These are phyloP conservation scores for Bugula neritina DNA, from an alignment of 2,888 invertebrate genomes.

Conservation along the genomic window DNA sequence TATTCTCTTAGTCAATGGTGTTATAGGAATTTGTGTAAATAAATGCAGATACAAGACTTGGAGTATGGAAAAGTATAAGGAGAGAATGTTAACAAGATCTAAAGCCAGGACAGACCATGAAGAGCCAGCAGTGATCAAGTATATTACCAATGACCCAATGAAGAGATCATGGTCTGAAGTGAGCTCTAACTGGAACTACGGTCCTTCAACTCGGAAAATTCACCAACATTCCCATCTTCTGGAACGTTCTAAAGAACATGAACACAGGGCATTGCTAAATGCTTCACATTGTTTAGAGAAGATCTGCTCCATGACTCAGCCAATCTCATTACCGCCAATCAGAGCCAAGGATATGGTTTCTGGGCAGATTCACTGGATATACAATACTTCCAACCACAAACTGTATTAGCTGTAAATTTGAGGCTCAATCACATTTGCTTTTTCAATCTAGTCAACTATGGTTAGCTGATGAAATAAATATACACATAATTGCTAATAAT, in stretches of 20 bases:
- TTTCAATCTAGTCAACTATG: too few relatives aligned
- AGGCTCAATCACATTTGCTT: too few relatives aligned
- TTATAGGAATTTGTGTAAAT: too few relatives aligned
- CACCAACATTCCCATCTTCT: not conserved
- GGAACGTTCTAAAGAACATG: not conserved
- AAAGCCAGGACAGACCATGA: not conserved
- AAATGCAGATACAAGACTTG: not conserved
- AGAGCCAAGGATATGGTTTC: not conserved
- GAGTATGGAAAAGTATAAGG: conserved; percentile 10
- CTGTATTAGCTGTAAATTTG: too few relatives aligned
- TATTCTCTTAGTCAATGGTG: too few relatives aligned
- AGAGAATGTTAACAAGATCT: not conserved
- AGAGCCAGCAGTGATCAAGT: not conserved
- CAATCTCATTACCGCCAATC: conserved; percentile 8
- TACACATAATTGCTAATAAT: too few relatives aligned
- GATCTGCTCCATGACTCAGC: not conserved
- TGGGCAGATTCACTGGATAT: not conserved
- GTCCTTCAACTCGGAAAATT: too few relatives aligned
- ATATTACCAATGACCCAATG: conserved; percentile 11
- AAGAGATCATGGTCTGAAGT: conserved; percentile 22
- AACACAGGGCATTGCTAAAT: not conserved
- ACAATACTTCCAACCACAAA: too few relatives aligned
- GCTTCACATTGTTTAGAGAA: not conserved
- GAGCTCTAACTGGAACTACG: not conserved
- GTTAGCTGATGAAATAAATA: too few relatives aligned